Conservation (phyloP, 1,140 invertebrate species). For the Bactericera cockerelli region DNA sequence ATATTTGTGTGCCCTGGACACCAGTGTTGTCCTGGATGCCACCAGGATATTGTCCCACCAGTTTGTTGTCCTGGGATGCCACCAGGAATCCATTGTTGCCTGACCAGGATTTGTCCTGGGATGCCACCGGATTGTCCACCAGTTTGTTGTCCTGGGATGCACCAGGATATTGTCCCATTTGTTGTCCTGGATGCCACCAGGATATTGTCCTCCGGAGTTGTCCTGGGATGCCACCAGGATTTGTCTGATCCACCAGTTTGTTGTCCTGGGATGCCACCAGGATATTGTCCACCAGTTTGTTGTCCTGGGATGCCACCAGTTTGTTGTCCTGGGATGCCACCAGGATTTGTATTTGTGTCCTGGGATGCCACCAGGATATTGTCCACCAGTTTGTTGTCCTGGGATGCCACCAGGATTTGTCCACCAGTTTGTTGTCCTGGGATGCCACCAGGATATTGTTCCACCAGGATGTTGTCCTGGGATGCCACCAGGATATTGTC, state of each 20-base stretch:
- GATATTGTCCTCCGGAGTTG: slow-evolving; percentile 24
- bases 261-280: slow-evolving; percentile 4
- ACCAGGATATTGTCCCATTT: slow-evolving; percentile 8
- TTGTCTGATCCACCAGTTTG: slow-evolving; percentile 3
- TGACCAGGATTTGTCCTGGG: neutral
- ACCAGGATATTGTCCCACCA: neutral
- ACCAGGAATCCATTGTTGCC: neutral
- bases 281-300: too few relatives aligned
- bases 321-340: too few relatives aligned
- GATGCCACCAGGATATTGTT: too few relatives aligned
- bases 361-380: too few relatives aligned
- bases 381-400: too few relatives aligned
- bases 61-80: slow-evolving; percentile 2
- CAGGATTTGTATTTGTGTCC: too few relatives aligned
- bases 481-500: too few relatives aligned
- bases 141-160: slow-evolving; percentile 12
- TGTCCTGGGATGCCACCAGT: too few relatives aligned
- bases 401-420: too few relatives aligned
- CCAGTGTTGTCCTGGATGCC: too few relatives aligned
- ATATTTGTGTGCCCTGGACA: neutral
- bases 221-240: slow-evolving; percentile 19
- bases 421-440: too few relatives aligned
- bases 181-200: neutral
- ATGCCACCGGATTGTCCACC: neutral
- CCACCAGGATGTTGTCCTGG: too few relatives aligned